phyloP scores from a whole-genome alignment of 1,140 invertebrate genomes.

The Brachystomella parvula region DNA sequence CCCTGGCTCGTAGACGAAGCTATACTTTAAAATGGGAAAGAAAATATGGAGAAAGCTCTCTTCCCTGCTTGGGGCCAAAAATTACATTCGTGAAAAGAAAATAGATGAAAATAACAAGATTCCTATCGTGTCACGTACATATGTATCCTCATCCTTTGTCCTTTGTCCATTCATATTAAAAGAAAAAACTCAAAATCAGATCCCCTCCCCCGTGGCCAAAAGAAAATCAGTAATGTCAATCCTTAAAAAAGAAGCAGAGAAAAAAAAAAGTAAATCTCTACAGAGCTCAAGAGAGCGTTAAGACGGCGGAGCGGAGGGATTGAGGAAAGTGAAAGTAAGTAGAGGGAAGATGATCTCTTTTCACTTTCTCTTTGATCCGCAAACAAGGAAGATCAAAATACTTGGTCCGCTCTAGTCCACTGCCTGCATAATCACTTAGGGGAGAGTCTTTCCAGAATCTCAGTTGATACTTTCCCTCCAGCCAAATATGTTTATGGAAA shows the following conservation, averaged over 20 bases:
- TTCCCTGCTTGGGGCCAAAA: background rate
- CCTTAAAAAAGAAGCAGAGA: background rate
- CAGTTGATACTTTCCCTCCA: background rate
- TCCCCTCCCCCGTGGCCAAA: background rate
- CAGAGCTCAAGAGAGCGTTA: slow-evolving; percentile 5
- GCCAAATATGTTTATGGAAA: no score
- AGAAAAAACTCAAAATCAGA: background rate
- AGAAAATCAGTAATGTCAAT: slow-evolving; percentile 1
- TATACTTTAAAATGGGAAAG: no score
- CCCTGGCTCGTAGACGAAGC: no score
- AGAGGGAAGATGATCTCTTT: background rate
- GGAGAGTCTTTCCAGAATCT: background rate
- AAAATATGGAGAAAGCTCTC: background rate
- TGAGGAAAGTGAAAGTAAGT: background rate
- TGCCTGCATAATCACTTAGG: slow-evolving; percentile 8
- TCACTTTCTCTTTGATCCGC: background rate
- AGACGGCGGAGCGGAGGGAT: background rate
- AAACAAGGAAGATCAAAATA: slow-evolving; percentile 7
- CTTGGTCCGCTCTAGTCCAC: background rate
- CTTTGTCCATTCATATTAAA: background rate
- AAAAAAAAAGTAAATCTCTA: background rate
- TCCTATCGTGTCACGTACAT: slow-evolving; percentile 4
- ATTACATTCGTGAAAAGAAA: background rate
- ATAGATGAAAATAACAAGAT: background rate
- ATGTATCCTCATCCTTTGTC: slow-evolving; percentile 6